Base-by-base conservation (phyloP, 2,888 invertebrate species). In the Ophion ventricosus region DNA sequence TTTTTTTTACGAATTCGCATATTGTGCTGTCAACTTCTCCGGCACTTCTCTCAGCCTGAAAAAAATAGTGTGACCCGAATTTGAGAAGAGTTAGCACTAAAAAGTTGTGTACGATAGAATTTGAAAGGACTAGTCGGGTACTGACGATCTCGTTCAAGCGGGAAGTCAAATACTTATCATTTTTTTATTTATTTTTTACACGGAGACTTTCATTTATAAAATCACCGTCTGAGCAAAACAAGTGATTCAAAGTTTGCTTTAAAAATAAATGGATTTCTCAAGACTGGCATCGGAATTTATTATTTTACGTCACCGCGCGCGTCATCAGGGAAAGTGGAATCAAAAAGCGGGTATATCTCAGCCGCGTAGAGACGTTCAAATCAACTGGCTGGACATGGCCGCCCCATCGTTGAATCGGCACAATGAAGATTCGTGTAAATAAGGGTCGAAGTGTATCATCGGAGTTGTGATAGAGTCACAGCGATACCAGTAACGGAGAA, bases 401-500 rank as follows among this genome's bases (percentile, higher is more conserved):
- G 49, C 49, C 20, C 23, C 59, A 40, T 74, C 29, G 64, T 64
- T 66, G 20, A 77, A 80, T 84, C 79, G 17, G 57, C 40, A 25
- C 76, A 81, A 81, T 70, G 69, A 73, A 75, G 57, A 83, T 79
- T 82, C 73, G 67, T 80, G 26, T 77, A 59, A 74, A 49, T 63
- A 29, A 63, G 69, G 57, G 40, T 49, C 54, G 66, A 54, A 73
- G 82, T 67, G 66, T 84, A 86, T 86, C 85, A 56, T 23, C 20
- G 8, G 20, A 59, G 23, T 63, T 56, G 83, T 56, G 76, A 79
- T 80, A 72, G 59, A 66, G 78, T 67, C 72, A 67, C 59, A 23
- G 67, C 66, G 73, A 78, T 83, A 81, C 80, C 66, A 76, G 80
- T 81, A 76, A 72, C 23, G 83, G 56, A 72, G 57, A 73, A 75